These are phyloP conservation scores for Apolygus lucorum DNA, from an alignment of 1,140 invertebrate species.

Conservation along the genomic window DNA sequence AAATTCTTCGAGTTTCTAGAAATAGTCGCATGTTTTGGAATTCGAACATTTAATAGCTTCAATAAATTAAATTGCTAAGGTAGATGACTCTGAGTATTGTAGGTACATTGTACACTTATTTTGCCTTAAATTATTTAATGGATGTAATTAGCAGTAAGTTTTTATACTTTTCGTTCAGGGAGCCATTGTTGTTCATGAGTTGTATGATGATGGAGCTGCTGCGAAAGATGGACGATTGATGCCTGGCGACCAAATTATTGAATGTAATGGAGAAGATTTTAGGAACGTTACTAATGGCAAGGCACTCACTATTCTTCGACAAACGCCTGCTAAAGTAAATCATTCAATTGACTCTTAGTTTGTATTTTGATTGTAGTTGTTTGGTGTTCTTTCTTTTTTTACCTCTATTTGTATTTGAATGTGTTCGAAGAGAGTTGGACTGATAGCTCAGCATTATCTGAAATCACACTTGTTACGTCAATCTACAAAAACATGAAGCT, in stretches of 20 bases:
- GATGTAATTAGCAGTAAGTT: no score
- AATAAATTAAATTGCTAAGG: not conserved
- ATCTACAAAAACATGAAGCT: no score
- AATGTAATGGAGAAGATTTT: constrained; percentile 71
- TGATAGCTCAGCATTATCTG: no score
- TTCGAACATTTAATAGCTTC: no score
- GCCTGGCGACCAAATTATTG: constrained; percentile 87
- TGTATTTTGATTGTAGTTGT: not conserved
- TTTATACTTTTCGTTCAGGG: constrained; percentile 49
- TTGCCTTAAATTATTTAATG: no score
- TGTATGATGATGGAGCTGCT: constrained; percentile 86
- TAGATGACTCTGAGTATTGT: not conserved
- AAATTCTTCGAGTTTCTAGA: no score
- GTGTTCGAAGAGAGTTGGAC: no score
- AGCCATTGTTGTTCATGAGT: constrained; percentile 82
- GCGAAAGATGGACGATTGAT: constrained; percentile 82
- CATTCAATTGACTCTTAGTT: constrained; percentile 1
- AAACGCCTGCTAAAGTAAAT: constrained; percentile 56
- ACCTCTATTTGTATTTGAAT: no score
- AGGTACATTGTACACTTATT: no score
- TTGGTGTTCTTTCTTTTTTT: not conserved
- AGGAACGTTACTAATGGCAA: constrained; percentile 55
- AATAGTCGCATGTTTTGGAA: no score
- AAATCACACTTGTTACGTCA: no score
- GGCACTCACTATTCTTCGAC: constrained; percentile 59